Evolutionary conservation across 2,888 invertebrate genomes (phyloP), one percentile per base, ranked within the genome.

Genomic region (Taenaris catops): DNA sequence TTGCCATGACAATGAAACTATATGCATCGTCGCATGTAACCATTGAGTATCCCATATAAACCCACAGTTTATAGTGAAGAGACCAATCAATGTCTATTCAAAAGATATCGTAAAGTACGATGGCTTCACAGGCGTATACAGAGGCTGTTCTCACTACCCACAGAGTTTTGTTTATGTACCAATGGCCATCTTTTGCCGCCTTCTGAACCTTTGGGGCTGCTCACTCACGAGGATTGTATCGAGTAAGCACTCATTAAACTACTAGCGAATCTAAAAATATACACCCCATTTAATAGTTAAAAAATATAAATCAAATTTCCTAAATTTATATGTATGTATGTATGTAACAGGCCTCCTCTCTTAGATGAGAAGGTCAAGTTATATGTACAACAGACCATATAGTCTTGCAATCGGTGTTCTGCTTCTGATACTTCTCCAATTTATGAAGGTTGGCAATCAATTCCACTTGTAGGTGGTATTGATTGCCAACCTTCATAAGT

Each of bases 121-220:
- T 66, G 66, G 66, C 58, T 78, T 52, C 52, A 46, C 38, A 55
- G 56, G 21, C 69, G 73, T 3, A 46, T 75, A 48, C 60, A 58
- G 27, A 54, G 46, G 8, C 50, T 60, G 35, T 67, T 70, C 49
- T 34, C 33, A 3, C 48, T 67, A 47, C 56, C 52, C 25, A 56
- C 48, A 9, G 44, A 34, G 19, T 48, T 54, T 21, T 38, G 40
- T 24, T 49, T 64, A 7, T 48, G 54, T 19, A 35, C 51, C 18
- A 53, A 50, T 34, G 75, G 71, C 0, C 64, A 66, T 46, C 50
- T 74, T 55, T 61, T 81, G 59, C 80, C 72, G 36, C 60, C 62
- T 18, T 57, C 42, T 31, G 80, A 81, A 57, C 63, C 68, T 28
- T 64, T 79, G 8, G 52, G 66, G 14, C 33, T 73, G 44, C 61